These are phyloP conservation scores for Typhlichthys eigenmanni DNA, from an alignment of 2,797 vertebrate genomes.

Conservation along the genomic window DNA sequence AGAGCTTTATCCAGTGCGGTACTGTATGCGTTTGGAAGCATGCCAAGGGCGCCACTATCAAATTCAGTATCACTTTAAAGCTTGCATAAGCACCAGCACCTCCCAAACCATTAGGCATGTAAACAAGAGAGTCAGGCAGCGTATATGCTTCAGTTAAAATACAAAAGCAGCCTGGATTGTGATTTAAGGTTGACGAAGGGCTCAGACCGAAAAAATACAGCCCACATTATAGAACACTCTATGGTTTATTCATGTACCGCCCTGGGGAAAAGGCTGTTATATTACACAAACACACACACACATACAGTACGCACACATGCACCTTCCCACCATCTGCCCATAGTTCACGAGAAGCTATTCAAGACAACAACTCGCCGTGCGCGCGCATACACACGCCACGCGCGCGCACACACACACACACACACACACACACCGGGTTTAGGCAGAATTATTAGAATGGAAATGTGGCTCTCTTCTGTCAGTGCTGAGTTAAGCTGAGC, in stretches of 20 bases:
- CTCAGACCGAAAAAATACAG: constrained; percentile 27
- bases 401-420: constrained; percentile 11
- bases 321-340: constrained; percentile 54
- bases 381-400: constrained; percentile 10
- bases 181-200: constrained; percentile 47
- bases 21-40: too few species aligned
- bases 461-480: constrained; percentile 68
- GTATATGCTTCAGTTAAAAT: constrained; percentile 12
- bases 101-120: neutral
- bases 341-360: constrained; percentile 44
- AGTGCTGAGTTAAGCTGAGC: constrained; percentile 70
- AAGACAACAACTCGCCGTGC: constrained; percentile 7
- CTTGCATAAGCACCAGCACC: too few species aligned
- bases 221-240: constrained; percentile 39
- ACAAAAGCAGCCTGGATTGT: constrained; percentile 26
- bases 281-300: constrained; percentile 20
- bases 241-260: constrained; percentile 68
- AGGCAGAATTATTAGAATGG: constrained; percentile 68
- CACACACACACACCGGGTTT: constrained; percentile 49
- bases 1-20: too few species aligned
- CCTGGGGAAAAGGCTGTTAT: constrained; percentile 44
- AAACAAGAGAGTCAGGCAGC: neutral
- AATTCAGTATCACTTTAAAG: too few species aligned
- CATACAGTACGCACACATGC: neutral
- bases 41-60: too few species aligned